Percentiles rank a stretch among this genome's conserved stretches.
These are phyloP conservation scores for Caenorhabditis afra DNA, from an alignment of 2,888 invertebrate species.

Conservation along the genomic window DNA sequence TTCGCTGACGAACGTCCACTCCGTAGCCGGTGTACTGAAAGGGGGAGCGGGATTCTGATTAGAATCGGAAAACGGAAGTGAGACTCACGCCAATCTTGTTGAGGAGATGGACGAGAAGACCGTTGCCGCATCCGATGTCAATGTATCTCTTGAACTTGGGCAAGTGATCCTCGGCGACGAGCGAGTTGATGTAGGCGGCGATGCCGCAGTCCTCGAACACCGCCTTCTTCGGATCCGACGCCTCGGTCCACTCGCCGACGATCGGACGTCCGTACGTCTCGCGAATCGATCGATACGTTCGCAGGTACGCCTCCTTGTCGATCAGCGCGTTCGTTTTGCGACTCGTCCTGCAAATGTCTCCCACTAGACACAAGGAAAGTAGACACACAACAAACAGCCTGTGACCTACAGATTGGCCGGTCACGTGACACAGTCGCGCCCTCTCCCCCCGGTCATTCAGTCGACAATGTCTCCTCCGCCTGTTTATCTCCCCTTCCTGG, in stretches of 20 bases:
- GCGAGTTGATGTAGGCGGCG: constrained; percentile 87
- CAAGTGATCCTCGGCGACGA: constrained; percentile 2
- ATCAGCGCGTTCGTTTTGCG: constrained; percentile 62
- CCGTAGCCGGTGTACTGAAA: constrained; percentile 63
- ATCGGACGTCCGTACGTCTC: constrained; percentile 61
- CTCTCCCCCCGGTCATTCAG: no score
- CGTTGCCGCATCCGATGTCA: constrained; percentile 98
- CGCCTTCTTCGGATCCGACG: constrained; percentile 94
- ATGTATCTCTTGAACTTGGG: constrained; percentile 84
- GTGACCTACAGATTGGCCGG: no score
- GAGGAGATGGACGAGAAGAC: constrained; percentile 82
- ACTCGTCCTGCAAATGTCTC: constrained; percentile 20
- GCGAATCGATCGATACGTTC: constrained; percentile 67
- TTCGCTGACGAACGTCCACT: constrained; percentile 84
- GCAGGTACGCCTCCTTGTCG: constrained; percentile 67
- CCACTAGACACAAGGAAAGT: no score
- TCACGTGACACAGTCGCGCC: no score
- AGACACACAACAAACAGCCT: no score
- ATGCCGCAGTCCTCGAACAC: constrained; percentile 97
- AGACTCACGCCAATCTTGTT: constrained; percentile 63
- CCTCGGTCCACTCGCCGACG: constrained; percentile 87
- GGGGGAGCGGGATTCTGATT: background rate
- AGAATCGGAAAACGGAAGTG: background rate
- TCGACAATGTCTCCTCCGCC: no score
- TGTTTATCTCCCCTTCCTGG: no score